phyloP scores from a whole-genome alignment of 2,113 vertebrate genomes.

The Odobenus rosmarus region DNA sequence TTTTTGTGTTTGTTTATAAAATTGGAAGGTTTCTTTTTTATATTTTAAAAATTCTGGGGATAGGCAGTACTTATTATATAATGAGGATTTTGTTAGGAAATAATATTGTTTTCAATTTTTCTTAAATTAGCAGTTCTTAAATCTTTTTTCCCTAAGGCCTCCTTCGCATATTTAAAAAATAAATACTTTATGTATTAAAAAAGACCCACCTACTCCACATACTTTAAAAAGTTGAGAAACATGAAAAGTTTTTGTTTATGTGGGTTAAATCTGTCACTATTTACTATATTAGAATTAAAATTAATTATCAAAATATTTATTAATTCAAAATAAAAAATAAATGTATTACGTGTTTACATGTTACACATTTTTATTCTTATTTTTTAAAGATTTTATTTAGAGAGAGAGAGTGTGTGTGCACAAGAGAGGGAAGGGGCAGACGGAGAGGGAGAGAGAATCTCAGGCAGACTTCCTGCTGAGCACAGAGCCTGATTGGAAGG shows the following conservation, averaged over 20 bases:
- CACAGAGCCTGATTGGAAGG: no score
- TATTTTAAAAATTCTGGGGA: background rate
- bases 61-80: background rate
- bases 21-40: background rate
- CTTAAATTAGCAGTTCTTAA: background rate
- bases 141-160: background rate
- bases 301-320: background rate
- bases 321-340: background rate
- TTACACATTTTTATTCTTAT: background rate
- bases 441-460: no score
- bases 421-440: no score
- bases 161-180: background rate
- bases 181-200: background rate
- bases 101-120: background rate
- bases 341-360: accelerated
- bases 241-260: background rate
- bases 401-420: no score
- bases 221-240: background rate
- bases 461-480: no score
- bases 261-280: background rate
- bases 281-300: background rate
- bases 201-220: background rate
- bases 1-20: background rate
- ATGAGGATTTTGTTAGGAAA: background rate
- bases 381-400: no score